phyloP scores from a whole-genome alignment of 92 coral and sea anemone genomes.

The Zoanthus gigantus region DNA sequence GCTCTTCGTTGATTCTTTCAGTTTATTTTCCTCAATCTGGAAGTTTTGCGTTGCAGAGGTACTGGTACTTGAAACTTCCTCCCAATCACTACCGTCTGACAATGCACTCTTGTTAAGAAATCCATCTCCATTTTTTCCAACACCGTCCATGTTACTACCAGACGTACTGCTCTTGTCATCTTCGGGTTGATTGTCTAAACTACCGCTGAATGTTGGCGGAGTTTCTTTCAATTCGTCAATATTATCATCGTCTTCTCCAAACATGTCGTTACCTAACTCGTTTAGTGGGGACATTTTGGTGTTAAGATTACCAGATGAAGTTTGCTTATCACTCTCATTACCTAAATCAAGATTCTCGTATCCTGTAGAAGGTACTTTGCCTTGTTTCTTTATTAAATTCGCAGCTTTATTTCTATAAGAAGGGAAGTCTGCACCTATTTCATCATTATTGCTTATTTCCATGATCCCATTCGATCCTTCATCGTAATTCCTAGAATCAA shows the following conservation, averaged over 20 bases:
- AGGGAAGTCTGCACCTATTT: neutral
- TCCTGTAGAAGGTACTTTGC: neutral
- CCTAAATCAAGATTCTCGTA: neutral
- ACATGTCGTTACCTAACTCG: neutral
- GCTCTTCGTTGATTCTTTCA: neutral
- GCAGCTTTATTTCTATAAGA: neutral
- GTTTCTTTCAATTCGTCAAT: neutral
- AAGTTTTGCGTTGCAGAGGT: neutral
- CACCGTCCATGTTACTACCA: neutral
- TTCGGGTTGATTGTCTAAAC: neutral
- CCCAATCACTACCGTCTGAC: neutral
- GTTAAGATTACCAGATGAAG: neutral
- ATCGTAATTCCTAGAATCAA: neutral
- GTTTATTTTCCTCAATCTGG: neutral
- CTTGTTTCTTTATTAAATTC: neutral
- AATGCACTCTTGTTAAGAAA: neutral
- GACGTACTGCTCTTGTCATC: neutral
- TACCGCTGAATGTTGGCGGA: neutral
- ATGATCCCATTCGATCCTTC: neutral
- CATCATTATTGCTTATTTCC: neutral
- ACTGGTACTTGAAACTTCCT: neutral
- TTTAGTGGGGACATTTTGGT: neutral
- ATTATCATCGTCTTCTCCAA: constrained; percentile 31
- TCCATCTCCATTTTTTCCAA: neutral
- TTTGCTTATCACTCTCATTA: constrained; percentile 1